Base-by-base conservation (phyloP, 2,888 invertebrate genomes). In the Eupeodes luniger region DNA sequence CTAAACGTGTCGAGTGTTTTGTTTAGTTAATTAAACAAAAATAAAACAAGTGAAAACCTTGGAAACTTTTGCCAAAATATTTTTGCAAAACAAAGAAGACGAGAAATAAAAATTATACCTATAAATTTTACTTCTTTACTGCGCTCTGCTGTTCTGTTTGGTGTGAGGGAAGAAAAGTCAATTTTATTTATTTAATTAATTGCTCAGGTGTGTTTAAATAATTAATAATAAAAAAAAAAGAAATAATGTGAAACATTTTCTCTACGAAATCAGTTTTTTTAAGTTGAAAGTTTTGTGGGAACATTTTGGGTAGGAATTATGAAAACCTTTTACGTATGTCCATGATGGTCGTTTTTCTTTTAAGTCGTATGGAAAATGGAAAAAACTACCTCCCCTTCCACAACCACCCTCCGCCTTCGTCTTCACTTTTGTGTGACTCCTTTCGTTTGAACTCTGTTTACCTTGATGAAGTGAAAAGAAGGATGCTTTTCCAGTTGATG, bases 381-480 rank as follows among this genome's bases (percentile, higher is more conserved):
- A 77, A 27, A 66, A 85, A 66, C 61, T 53, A 34, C 47, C 47
- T 55, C 27, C 55, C 19, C 70, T 14, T 47, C 19, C 4, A 16
- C 40, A 11, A 27, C 27, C 27, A 3, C 27, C 27, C 27, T 27
- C 34, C n/a, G 1, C 27, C 44, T 9, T 11, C 66, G 44, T 49
- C 14, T 79, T 27, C 27, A 27, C n/a, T 6, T n/a, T 44, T 44
- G 16, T 36, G 36, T 40, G 14, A 62, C 12, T 76, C 75, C 75
- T 82, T 72, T 77, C 62, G 59, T 51, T 77, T 87, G 87, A 88
- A 85, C 75, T 88, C 78, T 88, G 85, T 88, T 88, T 88, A 88
- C 88, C 77, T 84, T 85, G 77, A 75, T 70, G 53, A 47, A 64
- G 75, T 72, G 72, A 64, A 74, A 80, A 72, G 79, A 80, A 85